phyloP scores from a whole-genome alignment of 2,888 invertebrate genomes.

The Pteria penguin region DNA sequence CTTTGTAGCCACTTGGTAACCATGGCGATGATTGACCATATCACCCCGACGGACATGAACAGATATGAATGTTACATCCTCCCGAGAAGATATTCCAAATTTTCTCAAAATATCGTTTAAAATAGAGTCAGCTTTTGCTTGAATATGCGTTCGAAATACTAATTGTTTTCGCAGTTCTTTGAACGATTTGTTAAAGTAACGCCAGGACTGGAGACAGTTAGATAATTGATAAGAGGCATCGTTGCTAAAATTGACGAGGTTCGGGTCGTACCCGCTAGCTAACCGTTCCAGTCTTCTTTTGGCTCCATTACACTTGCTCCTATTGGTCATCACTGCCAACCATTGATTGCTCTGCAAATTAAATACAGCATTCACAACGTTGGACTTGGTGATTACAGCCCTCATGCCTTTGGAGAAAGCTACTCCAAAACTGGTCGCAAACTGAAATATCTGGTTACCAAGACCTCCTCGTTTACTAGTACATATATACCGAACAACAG shows the following conservation, averaged over 20 bases:
- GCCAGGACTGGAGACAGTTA: conserved; percentile 16
- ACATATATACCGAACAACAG: neutral
- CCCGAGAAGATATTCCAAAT: neutral
- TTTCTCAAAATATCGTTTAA: neutral
- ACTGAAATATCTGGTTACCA: conserved; percentile 25
- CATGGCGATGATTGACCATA: conserved; percentile 14
- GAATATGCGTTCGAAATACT: neutral
- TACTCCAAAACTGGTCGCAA: conserved; percentile 14
- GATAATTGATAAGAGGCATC: neutral
- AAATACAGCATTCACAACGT: conserved; percentile 1
- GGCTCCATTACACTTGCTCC: neutral
- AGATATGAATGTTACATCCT: conserved; percentile 1
- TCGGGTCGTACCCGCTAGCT: conserved; percentile 12
- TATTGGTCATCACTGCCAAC: neutral
- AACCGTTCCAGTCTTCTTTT: neutral
- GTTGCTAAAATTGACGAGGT: neutral
- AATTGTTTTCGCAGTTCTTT: conserved; percentile 9
- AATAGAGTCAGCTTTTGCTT: neutral
- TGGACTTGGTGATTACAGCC: neutral
- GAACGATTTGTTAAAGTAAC: conserved; percentile 17
- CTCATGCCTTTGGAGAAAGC: conserved; percentile 11
- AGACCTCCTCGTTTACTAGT: neutral
- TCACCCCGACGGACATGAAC: conserved; percentile 20
- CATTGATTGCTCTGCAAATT: conserved; percentile 4
- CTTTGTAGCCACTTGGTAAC: conserved; percentile 17